Percentiles rank a stretch among this genome's conserved stretches.
phyloP scores from a whole-genome alignment of 1,140 invertebrate species.

The Brachionus rubens region DNA sequence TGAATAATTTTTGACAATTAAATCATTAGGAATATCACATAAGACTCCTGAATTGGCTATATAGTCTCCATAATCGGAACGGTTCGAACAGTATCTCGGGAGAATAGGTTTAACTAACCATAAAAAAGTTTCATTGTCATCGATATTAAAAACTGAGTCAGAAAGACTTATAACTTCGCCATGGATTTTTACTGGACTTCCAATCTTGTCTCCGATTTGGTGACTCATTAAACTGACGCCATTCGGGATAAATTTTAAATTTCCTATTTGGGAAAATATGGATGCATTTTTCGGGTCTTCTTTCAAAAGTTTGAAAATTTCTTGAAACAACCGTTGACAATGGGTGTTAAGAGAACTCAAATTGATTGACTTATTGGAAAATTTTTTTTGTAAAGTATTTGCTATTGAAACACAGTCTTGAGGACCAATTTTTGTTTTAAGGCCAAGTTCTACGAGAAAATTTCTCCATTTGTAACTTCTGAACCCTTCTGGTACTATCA shows the following conservation, averaged over 20 bases:
- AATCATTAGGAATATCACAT: neutral
- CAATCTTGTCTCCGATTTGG: neutral
- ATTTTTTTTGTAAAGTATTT: neutral
- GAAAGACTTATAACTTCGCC: slow-evolving; percentile 12
- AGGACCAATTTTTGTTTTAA: neutral
- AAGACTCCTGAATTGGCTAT: neutral
- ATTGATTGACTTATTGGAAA: neutral
- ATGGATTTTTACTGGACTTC: neutral
- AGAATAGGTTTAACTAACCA: slow-evolving; percentile 3
- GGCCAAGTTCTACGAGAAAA: neutral
- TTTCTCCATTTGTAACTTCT: neutral
- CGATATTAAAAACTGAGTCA: neutral
- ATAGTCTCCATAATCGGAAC: neutral
- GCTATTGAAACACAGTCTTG: neutral
- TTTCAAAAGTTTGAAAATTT: neutral
- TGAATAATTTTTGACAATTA: neutral
- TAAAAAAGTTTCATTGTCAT: neutral
- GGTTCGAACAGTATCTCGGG: neutral
- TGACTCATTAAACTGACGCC: neutral
- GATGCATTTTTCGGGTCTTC: no score
- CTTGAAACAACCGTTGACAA: neutral
- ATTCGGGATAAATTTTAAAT: slow-evolving; percentile 7
- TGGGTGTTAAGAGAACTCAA: neutral
- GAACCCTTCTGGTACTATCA: neutral
- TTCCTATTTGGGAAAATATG: neutral